phyloP scores from a whole-genome alignment of 2,888 invertebrate species.

The Thyatira batis region DNA sequence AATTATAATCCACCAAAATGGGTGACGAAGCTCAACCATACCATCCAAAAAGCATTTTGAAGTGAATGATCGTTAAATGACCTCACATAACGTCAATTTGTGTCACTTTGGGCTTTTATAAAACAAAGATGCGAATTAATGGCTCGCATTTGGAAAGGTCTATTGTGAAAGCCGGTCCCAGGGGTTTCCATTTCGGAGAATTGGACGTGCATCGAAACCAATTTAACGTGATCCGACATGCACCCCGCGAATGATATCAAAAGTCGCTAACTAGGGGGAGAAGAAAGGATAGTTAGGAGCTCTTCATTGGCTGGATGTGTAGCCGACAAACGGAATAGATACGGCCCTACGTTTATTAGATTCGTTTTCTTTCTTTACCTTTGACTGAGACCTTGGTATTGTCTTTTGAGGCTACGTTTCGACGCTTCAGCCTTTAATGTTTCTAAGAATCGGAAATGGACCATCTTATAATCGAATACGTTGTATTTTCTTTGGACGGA shows the following conservation, averaged over 20 bases:
- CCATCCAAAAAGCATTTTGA: conserved; percentile 45
- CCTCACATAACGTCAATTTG: conserved; percentile 70
- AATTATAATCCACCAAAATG: conserved; percentile 8
- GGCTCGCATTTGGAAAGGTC: conserved; percentile 76
- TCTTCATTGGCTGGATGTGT: conserved; percentile 61
- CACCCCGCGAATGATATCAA: conserved; percentile 54
- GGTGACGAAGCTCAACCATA: conserved; percentile 36
- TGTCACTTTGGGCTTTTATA: conserved; percentile 75
- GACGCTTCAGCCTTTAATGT: conserved; percentile 55
- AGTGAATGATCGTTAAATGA: conserved; percentile 70
- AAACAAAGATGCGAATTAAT: conserved; percentile 81
- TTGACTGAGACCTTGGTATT: conserved; percentile 71
- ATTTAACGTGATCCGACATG: conserved; percentile 52
- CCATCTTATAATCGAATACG: conserved; percentile 51
- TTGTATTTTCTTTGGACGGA: conserved; percentile 28
- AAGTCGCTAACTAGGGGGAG: conserved; percentile 48
- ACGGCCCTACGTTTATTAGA: conserved; percentile 75
- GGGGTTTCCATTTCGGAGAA: conserved; percentile 77
- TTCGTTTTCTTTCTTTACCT: conserved; percentile 79
- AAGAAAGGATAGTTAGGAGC: conserved; percentile 41
- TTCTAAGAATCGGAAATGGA: conserved; percentile 40
- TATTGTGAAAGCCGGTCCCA: conserved; percentile 74
- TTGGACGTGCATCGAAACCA: conserved; percentile 71
- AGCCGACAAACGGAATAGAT: conserved; percentile 74
- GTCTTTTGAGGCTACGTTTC: conserved; percentile 69